Conservation (phyloP, 2,113 vertebrate genomes). For the Callipepla squamata region DNA sequence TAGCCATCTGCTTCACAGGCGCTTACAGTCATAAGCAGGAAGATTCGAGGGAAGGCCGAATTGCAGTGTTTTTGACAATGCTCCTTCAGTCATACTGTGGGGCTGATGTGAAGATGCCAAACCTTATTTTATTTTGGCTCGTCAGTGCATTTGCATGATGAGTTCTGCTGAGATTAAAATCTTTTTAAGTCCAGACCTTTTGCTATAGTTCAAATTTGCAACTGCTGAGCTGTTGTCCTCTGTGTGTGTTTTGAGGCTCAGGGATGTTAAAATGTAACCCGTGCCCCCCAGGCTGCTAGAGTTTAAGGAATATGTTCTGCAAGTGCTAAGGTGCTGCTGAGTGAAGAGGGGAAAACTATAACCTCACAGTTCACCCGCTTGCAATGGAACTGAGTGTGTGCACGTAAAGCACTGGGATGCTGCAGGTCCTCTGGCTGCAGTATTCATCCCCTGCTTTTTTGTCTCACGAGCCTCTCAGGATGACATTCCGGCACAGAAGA, state of each 20-base stretch:
- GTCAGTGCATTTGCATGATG: fast-evolving
- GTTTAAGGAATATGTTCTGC: neutral
- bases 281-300: neutral
- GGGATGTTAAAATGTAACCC: neutral
- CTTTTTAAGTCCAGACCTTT: neutral
- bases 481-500: neutral
- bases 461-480: neutral
- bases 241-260: neutral
- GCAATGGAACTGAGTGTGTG: neutral
- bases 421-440: constrained; percentile 1
- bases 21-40: neutral
- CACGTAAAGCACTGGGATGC: neutral
- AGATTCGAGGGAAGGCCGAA: neutral
- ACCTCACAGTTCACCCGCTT: neutral
- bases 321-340: neutral
- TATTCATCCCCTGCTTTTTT: neutral
- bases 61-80: neutral
- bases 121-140: neutral
- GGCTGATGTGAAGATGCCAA: neutral
- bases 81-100: neutral
- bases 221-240: neutral
- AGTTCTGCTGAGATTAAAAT: neutral
- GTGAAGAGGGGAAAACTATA: neutral
- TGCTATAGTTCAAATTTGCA: neutral
- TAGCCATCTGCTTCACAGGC: neutral